Percentiles rank a stretch among this genome's conserved stretches.
These are phyloP conservation scores for Trimorus sp. DNA, from an alignment of 2,888 invertebrate species.

Conservation along the genomic window DNA sequence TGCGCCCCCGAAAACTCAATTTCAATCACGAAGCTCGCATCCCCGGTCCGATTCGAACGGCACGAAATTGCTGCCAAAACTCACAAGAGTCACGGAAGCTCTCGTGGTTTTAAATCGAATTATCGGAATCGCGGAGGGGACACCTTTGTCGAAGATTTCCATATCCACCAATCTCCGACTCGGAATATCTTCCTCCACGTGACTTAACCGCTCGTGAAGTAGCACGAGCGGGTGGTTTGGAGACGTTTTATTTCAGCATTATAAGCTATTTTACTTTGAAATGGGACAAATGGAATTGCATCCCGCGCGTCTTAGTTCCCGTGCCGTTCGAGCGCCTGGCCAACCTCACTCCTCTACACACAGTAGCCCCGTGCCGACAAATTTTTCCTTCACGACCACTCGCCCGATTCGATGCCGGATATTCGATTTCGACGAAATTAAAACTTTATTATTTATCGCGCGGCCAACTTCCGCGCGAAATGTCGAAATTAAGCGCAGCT, in stretches of 20 bases:
- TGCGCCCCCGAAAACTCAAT: conserved; percentile 44
- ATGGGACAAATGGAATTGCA: conserved; percentile 76
- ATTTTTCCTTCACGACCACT: too few relatives aligned
- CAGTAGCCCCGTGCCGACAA: conserved; percentile 49
- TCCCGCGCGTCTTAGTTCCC: conserved; percentile 56
- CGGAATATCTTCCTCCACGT: conserved; percentile 65
- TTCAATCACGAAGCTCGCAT: conserved; percentile 53
- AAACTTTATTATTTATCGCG: too few relatives aligned
- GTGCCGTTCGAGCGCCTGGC: conserved; percentile 50
- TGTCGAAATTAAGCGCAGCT: too few relatives aligned
- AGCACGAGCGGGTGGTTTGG: conserved; percentile 64
- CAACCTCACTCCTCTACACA: conserved; percentile 23
- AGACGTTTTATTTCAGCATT: conserved; percentile 75
- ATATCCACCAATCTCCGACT: conserved; percentile 69
- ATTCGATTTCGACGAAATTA: too few relatives aligned
- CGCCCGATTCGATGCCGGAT: too few relatives aligned
- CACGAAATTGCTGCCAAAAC: conserved; percentile 48
- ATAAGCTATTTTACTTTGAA: conserved; percentile 77
- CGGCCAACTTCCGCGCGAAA: too few relatives aligned
- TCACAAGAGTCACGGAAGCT: conserved; percentile 54
- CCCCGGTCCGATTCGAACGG: conserved; percentile 40
- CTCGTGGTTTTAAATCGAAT: conserved; percentile 63
- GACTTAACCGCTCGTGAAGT: conserved; percentile 70
- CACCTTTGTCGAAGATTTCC: conserved; percentile 69
- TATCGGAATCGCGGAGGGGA: conserved; percentile 39